A percentile compares a stretch with the other conserved stretches of the same genome.
Conservation (phyloP, 2,797 vertebrate genomes). For the Cossypha heuglini region DNA sequence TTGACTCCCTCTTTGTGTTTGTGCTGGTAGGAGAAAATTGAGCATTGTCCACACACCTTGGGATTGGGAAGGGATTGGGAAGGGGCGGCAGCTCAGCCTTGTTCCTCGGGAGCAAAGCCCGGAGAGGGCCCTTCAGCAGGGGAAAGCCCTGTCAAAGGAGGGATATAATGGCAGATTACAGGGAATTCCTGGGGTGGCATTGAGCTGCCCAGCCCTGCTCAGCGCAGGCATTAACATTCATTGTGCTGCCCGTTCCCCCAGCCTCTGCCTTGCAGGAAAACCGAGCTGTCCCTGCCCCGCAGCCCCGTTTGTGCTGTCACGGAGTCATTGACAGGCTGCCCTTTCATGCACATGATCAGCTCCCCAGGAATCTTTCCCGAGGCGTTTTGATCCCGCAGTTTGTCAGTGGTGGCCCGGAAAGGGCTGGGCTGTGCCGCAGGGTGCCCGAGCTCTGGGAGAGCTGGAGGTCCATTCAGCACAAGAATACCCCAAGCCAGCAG, state of each 20-base stretch:
- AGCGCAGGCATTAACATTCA: background rate
- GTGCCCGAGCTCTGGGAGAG: background rate
- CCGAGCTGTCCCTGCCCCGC: background rate
- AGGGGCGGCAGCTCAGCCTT: background rate
- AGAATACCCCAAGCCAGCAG: conserved; percentile 25
- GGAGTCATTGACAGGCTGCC: background rate
- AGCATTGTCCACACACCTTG: background rate
- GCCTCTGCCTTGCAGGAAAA: background rate
- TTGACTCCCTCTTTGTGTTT: background rate
- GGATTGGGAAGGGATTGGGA: background rate
- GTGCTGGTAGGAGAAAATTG: conserved; percentile 23
- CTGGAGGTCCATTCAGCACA: background rate
- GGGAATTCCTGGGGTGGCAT: background rate
- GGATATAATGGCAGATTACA: conserved; percentile 41
- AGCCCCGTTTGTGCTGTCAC: background rate
- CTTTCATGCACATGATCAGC: background rate
- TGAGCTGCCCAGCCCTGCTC: background rate
- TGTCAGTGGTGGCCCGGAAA: conserved; percentile 11
- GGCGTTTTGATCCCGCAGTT: background rate
- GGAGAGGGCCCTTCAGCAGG: background rate
- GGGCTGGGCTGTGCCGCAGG: background rate
- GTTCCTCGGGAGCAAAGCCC: background rate
- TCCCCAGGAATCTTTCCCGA: background rate
- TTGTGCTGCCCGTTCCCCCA: background rate
- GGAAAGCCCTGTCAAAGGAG: background rate